Evolutionary conservation across 2,888 invertebrate species (phyloP), one percentile per base, ranked within the genome.

Genomic region (Nemurella pictetii): DNA sequence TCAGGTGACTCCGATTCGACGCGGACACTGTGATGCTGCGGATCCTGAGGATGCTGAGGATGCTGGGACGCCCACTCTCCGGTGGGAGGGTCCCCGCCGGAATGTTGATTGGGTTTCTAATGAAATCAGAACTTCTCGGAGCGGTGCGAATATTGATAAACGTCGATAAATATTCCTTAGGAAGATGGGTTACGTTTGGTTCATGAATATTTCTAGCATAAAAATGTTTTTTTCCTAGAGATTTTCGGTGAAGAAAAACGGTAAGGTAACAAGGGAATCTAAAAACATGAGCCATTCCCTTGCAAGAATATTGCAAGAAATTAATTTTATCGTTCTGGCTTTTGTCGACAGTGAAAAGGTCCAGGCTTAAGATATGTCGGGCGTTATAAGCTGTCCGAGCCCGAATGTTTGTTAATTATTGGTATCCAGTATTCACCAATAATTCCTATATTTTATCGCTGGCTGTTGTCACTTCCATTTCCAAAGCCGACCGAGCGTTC

Each of bases 1-100:
- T 36, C 73, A 72, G 82, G 72, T 82, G 82, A 82, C 82, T 82
- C 20, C 78, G 25, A 25, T 73, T 4, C n/a, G 73, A 73, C n/a
- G n/a, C n/a, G n/a, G n/a, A n/a, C n/a, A n/a, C n/a, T n/a, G n/a
- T n/a, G n/a, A n/a, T 26, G 2, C 75, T 9, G 9, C 26, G 27
- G 29, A n/a, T 55, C 55, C 55, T 20, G n/a, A n/a, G n/a, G n/a
- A n/a, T n/a, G 75, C 29, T 4, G 9, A 26, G 27, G 55, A 25
- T 28, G 3, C 29, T 55, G 55, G 15, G 12, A 55, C 55, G 55
- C 55, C 55, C 12, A 55, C 55, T n/a, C 15, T 55, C 9, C 1
- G 2, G 55, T 55, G 55, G 55, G 55, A 7, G 55, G 55, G 9
- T 55, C 15, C 55, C 55, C 12, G 20, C 55, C 20, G 55, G 55